Conservation (phyloP, 2,888 invertebrate genomes). For the Limnephilus rhombicus region DNA sequence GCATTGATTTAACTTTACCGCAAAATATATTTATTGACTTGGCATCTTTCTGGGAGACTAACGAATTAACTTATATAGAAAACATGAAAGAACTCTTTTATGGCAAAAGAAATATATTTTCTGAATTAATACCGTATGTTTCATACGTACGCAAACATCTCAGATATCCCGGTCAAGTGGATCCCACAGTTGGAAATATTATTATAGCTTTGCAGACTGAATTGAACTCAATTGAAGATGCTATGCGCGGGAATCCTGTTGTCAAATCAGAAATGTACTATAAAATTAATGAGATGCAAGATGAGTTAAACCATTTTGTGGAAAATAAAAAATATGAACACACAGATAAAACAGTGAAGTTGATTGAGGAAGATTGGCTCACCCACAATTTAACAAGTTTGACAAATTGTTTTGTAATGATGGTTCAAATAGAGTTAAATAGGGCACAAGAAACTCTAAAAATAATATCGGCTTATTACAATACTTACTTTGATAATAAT, state of each 20-base stretch:
- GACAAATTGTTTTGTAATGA: slow-evolving; percentile 77
- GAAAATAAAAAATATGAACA: slow-evolving; percentile 77
- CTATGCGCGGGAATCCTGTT: slow-evolving; percentile 77
- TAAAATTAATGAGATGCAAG: slow-evolving; percentile 75
- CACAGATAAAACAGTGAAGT: slow-evolving; percentile 75
- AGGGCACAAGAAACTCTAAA: slow-evolving; percentile 44
- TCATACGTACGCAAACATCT: slow-evolving; percentile 77
- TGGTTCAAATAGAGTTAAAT: slow-evolving; percentile 81
- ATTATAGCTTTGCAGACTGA: slow-evolving; percentile 78
- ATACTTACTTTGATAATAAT: slow-evolving; percentile 22
- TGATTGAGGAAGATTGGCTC: slow-evolving; percentile 80
- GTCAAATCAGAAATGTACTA: slow-evolving; percentile 82
- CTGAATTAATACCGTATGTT: slow-evolving; percentile 78
- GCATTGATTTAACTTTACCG: slow-evolving; percentile 70
- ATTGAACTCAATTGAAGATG: slow-evolving; percentile 80
- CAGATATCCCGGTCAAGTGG: slow-evolving; percentile 76
- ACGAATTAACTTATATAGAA: slow-evolving; percentile 75
- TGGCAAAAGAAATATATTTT: slow-evolving; percentile 77
- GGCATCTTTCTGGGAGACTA: slow-evolving; percentile 76
- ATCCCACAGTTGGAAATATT: slow-evolving; percentile 79
- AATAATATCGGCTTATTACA: slow-evolving; percentile 44
- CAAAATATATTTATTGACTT: slow-evolving; percentile 71
- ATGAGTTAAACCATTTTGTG: slow-evolving; percentile 77
- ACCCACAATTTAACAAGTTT: slow-evolving; percentile 77
- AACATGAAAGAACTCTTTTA: slow-evolving; percentile 79